Evolutionary conservation across 2,797 vertebrate genomes (phyloP).

Genomic region (Moxostoma hubbsi): DNA sequence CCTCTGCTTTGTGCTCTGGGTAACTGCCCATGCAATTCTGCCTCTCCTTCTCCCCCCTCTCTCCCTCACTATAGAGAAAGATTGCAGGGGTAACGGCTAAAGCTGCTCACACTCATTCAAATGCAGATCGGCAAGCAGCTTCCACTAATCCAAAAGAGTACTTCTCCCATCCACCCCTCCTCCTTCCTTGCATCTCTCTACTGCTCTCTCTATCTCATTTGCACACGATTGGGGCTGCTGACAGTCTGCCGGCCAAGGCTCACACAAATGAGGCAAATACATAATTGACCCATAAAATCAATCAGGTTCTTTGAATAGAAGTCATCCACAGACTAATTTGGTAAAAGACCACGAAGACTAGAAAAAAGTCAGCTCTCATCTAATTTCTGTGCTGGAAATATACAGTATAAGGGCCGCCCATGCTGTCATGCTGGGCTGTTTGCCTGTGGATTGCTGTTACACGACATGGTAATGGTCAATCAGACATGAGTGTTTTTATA

Average conservation of each 20-base stretch:
- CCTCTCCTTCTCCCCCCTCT: slow-evolving; percentile 47
- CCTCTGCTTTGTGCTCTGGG: slow-evolving; percentile 39
- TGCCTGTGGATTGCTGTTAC: slow-evolving; percentile 8
- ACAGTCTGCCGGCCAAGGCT: slow-evolving; percentile 10
- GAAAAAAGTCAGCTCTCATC: not conserved
- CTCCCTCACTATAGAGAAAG: slow-evolving; percentile 40
- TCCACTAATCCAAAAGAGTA: slow-evolving; percentile 76
- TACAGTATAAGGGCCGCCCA: not conserved
- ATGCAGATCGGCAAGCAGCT: slow-evolving; percentile 82
- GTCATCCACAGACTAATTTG: slow-evolving; percentile 9
- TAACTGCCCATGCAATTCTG: slow-evolving; percentile 50
- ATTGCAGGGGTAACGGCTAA: slow-evolving; percentile 63
- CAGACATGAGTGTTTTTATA: slow-evolving; percentile 34
- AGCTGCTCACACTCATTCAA: slow-evolving; percentile 77
- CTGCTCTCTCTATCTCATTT: slow-evolving; percentile 43
- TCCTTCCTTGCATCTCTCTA: slow-evolving; percentile 34
- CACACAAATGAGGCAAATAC: slow-evolving; percentile 38
- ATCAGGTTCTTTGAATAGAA: slow-evolving; percentile 48
- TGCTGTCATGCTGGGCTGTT: slow-evolving; percentile 24
- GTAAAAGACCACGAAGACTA: not conserved
- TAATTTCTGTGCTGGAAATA: slow-evolving; percentile 16
- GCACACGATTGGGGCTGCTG: slow-evolving; percentile 35
- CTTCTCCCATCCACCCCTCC: slow-evolving; percentile 55
- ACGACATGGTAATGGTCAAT: slow-evolving; percentile 35
- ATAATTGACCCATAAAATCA: slow-evolving; percentile 60